phyloP scores from a whole-genome alignment of 2,888 invertebrate genomes.

The Leptogaster cylindrica region DNA sequence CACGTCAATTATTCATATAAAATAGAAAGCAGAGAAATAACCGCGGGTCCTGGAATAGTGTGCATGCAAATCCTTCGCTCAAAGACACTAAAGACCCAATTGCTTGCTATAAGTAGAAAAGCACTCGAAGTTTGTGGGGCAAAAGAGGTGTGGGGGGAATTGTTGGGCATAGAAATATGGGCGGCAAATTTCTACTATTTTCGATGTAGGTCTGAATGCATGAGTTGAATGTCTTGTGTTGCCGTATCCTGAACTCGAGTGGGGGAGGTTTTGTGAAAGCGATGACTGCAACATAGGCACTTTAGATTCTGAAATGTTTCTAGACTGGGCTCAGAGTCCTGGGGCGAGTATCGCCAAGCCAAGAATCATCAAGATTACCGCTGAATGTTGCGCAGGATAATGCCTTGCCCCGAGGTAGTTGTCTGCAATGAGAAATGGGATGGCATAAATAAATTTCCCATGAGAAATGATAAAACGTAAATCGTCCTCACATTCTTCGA shows the following conservation, averaged over 20 bases:
- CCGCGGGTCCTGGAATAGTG: background rate
- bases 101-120: slow-evolving; percentile 29
- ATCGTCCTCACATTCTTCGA: too few species aligned
- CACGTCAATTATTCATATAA: slow-evolving; percentile 1
- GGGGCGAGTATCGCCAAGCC: background rate
- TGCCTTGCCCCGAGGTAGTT: background rate
- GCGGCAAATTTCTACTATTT: slow-evolving; percentile 17
- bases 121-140: slow-evolving; percentile 4
- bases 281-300: background rate
- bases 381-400: slow-evolving; percentile 6
- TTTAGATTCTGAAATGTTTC: background rate
- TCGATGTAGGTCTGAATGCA: background rate
- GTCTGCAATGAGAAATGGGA: background rate
- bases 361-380: slow-evolving; percentile 8
- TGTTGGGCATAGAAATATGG: background rate
- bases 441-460: too few species aligned
- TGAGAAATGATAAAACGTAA: too few species aligned
- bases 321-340: background rate
- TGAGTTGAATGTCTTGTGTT: background rate
- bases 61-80: background rate
- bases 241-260: background rate
- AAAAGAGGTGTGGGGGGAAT: background rate
- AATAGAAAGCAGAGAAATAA: slow-evolving; percentile 18
- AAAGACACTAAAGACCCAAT: background rate
- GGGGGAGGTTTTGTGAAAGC: background rate